Evolutionary conservation across 2,888 invertebrate genomes (phyloP).

Genomic region (Caenorhabditis sp.): DNA sequence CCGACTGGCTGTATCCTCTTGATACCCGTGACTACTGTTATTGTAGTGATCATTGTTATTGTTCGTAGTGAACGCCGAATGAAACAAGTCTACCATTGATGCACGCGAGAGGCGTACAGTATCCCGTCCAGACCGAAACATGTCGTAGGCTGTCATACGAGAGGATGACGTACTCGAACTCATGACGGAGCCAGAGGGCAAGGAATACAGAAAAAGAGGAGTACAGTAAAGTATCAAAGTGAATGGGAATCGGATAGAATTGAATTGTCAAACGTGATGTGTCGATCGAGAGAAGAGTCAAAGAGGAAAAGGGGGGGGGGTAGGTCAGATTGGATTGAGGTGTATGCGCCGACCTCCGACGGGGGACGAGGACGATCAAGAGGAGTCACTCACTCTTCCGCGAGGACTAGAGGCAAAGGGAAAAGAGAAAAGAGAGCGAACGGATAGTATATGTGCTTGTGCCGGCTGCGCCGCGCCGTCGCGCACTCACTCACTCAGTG

Average conservation of each 20-base stretch:
- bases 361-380: constrained; percentile 12
- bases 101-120: constrained; percentile 53
- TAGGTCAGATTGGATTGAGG: constrained; percentile 26
- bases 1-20: constrained; percentile 27
- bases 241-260: constrained; percentile 3
- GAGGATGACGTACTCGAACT: constrained; percentile 12
- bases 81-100: constrained; percentile 56
- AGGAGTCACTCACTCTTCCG: constrained; percentile 12
- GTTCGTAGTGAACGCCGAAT: constrained; percentile 46
- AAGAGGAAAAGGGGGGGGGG: not conserved
- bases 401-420: no score
- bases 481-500: constrained; percentile 1
- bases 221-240: constrained; percentile 1
- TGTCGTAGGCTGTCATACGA: constrained; percentile 44
- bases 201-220: not conserved
- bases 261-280: constrained; percentile 32
- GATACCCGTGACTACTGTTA: constrained; percentile 23
- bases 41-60: constrained; percentile 39
- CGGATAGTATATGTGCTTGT: constrained; percentile 33
- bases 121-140: constrained; percentile 54
- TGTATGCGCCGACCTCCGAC: constrained; percentile 21
- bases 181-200: not conserved
- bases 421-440: constrained; percentile 1
- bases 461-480: no score
- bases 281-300: constrained; percentile 1